Evolutionary conservation across 2,888 invertebrate species (phyloP), one percentile per base, ranked within the genome.

Genomic region (Eueremaeus valkanovi): DNA sequence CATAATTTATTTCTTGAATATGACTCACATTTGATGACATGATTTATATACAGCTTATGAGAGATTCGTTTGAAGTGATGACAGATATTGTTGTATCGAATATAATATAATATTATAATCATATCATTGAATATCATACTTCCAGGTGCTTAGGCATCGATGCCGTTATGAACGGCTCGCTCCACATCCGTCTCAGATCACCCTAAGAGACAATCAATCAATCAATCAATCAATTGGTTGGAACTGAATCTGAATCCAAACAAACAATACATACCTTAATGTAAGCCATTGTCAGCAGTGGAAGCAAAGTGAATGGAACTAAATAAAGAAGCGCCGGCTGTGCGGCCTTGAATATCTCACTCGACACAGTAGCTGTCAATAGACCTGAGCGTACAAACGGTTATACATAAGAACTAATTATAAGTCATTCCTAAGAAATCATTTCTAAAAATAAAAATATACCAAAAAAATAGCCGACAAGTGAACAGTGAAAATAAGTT

Each of bases 321-420:
- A 97, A 89, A 87, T 97, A 97, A 77, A 97, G 88, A 81, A 97
- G 88, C 80, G 97, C 97, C 78, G 97, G 97, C 85, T 97, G 97
- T 79, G 97, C 96, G 80, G 96, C 96, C 87, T 95, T 95, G 87
- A 97, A 97, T 83, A 97, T 90, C 87, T 97, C 97, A 70, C 95
- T 95, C 81, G 95, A 96, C 80, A 97, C 94, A 55, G 96, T 96
- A 78, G 97, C 96, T 82, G 96, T 96, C 85, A 97, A 87, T 84
- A 97, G 87, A 79, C 85, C 85, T 85, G 58, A n/a, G 73, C 51
- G 40, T 75, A 49, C 18, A 24, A 61, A 29, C 18, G n/a, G n/a
- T n/a, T n/a, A n/a, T n/a, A n/a, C n/a, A n/a, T n/a, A n/a, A n/a
- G n/a, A n/a, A n/a, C n/a, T n/a, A n/a, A n/a, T n/a, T n/a, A 40